Evolutionary conservation across 2,113 vertebrate species (phyloP).

Genomic region (Myotis lucifugus): DNA sequence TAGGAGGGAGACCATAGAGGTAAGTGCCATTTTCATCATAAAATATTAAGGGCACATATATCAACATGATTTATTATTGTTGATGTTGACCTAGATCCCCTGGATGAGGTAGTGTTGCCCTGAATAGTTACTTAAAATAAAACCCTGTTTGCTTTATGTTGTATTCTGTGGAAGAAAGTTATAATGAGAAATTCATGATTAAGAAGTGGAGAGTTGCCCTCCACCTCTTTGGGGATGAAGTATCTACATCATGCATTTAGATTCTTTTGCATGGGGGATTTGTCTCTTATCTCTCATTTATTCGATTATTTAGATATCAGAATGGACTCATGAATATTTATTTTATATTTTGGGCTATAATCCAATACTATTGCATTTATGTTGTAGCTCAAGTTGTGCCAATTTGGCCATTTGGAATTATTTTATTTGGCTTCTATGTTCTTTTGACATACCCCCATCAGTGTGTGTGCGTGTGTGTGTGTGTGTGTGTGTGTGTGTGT

Average conservation of each 20-base stretch:
- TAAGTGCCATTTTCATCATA: neutral
- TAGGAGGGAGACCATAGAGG: neutral
- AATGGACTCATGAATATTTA: neutral
- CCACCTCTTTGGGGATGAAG: neutral
- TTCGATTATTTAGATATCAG: neutral
- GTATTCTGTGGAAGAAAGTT: neutral
- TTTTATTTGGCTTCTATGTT: neutral
- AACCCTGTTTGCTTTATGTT: neutral
- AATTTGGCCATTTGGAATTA: neutral
- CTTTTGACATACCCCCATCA: neutral
- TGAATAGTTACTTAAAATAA: neutral
- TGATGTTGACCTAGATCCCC: neutral
- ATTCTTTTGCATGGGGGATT: neutral
- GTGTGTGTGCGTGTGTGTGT: neutral
- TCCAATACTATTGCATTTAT: neutral
- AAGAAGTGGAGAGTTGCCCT: neutral
- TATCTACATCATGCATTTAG: neutral
- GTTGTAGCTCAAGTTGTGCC: neutral
- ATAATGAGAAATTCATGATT: neutral
- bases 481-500: neutral
- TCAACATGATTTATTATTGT: neutral
- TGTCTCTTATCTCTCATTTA: neutral
- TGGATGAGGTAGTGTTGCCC: neutral
- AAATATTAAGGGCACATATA: neutral
- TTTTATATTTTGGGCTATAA: neutral